phyloP scores from a whole-genome alignment of 2,797 vertebrate genomes.

The Smutsia gigantea region DNA sequence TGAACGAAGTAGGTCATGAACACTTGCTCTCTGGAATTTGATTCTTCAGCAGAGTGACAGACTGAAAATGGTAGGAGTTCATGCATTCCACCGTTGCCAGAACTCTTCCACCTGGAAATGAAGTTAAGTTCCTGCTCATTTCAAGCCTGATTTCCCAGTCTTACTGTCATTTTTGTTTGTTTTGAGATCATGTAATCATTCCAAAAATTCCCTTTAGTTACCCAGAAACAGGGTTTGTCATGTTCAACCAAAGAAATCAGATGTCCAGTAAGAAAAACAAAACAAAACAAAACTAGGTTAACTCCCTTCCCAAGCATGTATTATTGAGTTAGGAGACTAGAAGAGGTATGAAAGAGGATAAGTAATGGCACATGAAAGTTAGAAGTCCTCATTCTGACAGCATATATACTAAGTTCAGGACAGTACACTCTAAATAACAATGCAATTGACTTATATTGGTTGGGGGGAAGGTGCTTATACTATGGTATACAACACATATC shows the following conservation, averaged over 20 bases:
- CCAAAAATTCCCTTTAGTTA: slow-evolving; percentile 4
- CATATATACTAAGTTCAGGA: background rate
- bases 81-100: background rate
- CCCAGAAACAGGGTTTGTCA: background rate
- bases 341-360: background rate
- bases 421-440: background rate
- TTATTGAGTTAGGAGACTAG: background rate
- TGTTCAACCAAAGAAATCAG: slow-evolving; percentile 1
- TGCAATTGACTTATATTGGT: background rate
- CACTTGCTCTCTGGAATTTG: background rate
- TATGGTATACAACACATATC: background rate
- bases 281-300: background rate
- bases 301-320: background rate
- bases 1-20: background rate
- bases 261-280: background rate
- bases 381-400: background rate
- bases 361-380: background rate
- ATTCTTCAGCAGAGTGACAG: background rate
- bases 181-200: slow-evolving; percentile 11
- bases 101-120: background rate
- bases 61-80: background rate
- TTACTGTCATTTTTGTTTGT: background rate
- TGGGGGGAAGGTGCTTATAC: background rate
- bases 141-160: background rate
- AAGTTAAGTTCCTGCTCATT: background rate